Conservation (phyloP, 2,888 invertebrate species). For the Abrostola triplasia region DNA sequence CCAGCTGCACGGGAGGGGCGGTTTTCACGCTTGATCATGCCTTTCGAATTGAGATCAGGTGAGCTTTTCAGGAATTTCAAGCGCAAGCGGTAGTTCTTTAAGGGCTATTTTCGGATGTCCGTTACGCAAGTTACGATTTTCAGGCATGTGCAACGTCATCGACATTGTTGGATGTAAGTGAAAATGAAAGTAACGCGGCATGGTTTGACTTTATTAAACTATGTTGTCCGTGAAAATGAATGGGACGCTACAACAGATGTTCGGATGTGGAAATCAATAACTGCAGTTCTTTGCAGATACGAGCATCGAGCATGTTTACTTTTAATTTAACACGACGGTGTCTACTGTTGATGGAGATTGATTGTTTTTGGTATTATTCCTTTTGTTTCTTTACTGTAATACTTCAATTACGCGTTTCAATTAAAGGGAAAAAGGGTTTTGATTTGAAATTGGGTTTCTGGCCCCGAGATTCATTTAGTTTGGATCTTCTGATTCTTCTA, state of each 20-base stretch:
- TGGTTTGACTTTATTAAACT: constrained; percentile 36
- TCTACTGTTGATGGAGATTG: not conserved
- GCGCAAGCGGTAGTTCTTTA: constrained; percentile 42
- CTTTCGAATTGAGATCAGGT: constrained; percentile 86
- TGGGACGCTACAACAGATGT: not conserved
- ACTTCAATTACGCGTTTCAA: too few species aligned
- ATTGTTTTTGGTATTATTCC: not conserved
- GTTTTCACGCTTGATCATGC: constrained; percentile 83
- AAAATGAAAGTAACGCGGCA: constrained; percentile 44
- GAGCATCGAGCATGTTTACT: constrained; percentile 8
- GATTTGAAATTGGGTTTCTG: too few species aligned
- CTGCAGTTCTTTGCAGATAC: constrained; percentile 28
- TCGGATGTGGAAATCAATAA: constrained; percentile 27
- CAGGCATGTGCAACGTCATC: constrained; percentile 39
- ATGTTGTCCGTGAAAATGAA: constrained; percentile 34
- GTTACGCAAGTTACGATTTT: constrained; percentile 40
- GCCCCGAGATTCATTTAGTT: too few species aligned
- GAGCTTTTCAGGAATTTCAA: constrained; percentile 69
- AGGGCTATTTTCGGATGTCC: constrained; percentile 37
- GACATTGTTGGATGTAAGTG: constrained; percentile 36
- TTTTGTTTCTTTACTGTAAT: not conserved
- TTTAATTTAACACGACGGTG: not conserved
- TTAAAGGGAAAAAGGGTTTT: too few species aligned
- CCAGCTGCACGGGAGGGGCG: constrained; percentile 76
- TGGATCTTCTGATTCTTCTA: too few species aligned